A percentile compares a stretch with the other conserved stretches of the same genome.
Conservation (phyloP, 2,888 invertebrate genomes). For the Morpho helenor region DNA sequence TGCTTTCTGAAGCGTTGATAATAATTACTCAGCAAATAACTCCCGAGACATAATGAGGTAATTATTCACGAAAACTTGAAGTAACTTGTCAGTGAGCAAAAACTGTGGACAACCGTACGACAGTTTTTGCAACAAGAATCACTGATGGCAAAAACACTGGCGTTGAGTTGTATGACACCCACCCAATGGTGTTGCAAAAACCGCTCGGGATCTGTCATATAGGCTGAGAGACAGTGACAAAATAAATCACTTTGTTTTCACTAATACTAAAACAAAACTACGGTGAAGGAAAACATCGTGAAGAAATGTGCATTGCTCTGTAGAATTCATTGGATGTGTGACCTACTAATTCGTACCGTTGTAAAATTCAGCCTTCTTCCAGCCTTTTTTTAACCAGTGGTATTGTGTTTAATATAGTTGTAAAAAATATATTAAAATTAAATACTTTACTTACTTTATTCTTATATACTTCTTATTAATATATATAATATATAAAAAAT, state of each 20-base stretch:
- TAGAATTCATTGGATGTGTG: no score
- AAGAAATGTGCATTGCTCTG: no score
- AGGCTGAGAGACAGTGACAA: slow-evolving; percentile 1
- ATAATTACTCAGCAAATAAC: slow-evolving; percentile 31
- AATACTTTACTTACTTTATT: no score
- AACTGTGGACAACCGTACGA: slow-evolving; percentile 62
- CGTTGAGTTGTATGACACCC: slow-evolving; percentile 42
- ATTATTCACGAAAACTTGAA: slow-evolving; percentile 26
- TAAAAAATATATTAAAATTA: no score
- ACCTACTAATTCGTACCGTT: no score
- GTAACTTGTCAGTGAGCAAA: slow-evolving; percentile 54
- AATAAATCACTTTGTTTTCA: not conserved
- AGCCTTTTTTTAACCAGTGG: no score
- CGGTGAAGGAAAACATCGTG: no score
- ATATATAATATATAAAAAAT: no score
- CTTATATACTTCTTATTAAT: no score
- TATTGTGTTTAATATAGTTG: no score
- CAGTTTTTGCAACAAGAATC: slow-evolving; percentile 66
- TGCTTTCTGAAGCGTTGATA: slow-evolving; percentile 34
- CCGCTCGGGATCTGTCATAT: slow-evolving; percentile 31
- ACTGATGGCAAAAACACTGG: slow-evolving; percentile 37
- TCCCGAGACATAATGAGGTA: slow-evolving; percentile 33
- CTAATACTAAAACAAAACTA: no score
- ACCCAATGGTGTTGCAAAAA: slow-evolving; percentile 36
- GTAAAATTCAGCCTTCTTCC: no score